These are phyloP conservation scores for Drosophila repletoides DNA, from an alignment of 1,140 invertebrate species.

Conservation along the genomic window DNA sequence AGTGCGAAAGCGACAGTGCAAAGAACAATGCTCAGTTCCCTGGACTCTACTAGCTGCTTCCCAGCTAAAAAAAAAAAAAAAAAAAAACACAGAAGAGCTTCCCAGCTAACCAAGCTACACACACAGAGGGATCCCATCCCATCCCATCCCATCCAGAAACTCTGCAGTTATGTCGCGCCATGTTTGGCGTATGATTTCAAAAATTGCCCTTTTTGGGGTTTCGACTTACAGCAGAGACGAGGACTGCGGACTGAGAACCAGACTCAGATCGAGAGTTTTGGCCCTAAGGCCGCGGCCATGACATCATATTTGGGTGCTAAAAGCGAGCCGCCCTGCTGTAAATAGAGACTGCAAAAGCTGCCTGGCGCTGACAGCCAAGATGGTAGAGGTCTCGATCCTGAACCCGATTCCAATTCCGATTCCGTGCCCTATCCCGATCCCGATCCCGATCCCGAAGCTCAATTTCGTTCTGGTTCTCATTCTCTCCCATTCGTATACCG, in stretches of 20 bases:
- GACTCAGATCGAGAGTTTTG: neutral
- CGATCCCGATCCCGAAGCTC: conserved; percentile 2
- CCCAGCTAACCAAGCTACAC: conserved; percentile 20
- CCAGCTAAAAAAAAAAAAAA: too few species aligned
- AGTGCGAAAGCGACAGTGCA: conserved; percentile 80
- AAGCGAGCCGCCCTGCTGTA: conserved; percentile 71
- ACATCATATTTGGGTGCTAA: conserved; percentile 81
- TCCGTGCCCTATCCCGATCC: conserved; percentile 8
- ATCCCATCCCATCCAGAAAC: conserved; percentile 8
- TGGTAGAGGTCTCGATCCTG: conserved; percentile 31
- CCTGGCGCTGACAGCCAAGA: conserved; percentile 52
- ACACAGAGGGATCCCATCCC: too few species aligned
- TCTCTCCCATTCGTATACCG: neutral
- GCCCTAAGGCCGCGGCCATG: conserved; percentile 54
- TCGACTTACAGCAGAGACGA: conserved; percentile 60
- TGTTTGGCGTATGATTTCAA: conserved; percentile 81
- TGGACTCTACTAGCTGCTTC: conserved; percentile 7
- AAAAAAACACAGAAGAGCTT: too few species aligned
- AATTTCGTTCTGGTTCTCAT: conserved; percentile 7
- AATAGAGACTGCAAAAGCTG: conserved; percentile 73
- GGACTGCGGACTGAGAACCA: neutral
- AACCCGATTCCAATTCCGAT: neutral
- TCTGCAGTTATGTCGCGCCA: conserved; percentile 73
- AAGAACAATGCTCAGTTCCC: conserved; percentile 70
- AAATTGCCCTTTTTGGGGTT: conserved; percentile 81